These are phyloP conservation scores for Helostoma temminkii DNA, from an alignment of 2,797 vertebrate genomes.

Conservation along the genomic window DNA sequence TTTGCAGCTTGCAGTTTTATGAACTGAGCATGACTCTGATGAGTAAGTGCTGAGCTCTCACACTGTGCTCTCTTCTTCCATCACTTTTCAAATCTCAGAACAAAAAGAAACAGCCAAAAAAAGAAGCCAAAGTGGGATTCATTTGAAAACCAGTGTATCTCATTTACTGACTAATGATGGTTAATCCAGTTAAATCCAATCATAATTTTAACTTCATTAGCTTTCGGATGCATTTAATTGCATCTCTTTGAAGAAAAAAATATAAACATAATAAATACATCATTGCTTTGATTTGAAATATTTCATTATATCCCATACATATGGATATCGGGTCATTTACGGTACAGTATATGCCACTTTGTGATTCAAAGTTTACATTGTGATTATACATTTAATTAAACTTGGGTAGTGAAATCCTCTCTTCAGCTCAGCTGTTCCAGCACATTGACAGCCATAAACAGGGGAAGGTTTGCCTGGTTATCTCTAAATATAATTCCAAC, in stretches of 20 bases:
- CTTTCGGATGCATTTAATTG: too few relatives aligned
- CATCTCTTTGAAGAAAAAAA: background rate
- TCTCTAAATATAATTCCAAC: background rate
- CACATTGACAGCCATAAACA: background rate
- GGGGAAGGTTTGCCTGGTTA: background rate
- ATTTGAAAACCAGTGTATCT: slow-evolving; percentile 6
- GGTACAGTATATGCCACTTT: background rate
- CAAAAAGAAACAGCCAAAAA: slow-evolving; percentile 46
- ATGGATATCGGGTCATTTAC: background rate
- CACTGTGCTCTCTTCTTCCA: slow-evolving; percentile 38
- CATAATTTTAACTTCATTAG: too few relatives aligned
- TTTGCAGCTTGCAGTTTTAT: slow-evolving; percentile 66
- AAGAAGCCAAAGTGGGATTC: too few relatives aligned
- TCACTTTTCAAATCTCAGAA: slow-evolving; percentile 35
- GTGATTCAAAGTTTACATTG: slow-evolving; percentile 13
- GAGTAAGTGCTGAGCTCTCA: slow-evolving; percentile 38
- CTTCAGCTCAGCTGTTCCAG: too few relatives aligned
- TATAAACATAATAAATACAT: slow-evolving; percentile 7
- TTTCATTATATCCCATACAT: slow-evolving; percentile 19
- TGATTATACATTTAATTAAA: slow-evolving; percentile 26
- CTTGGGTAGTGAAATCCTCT: too few relatives aligned
- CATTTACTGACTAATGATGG: too few relatives aligned
- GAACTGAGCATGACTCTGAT: slow-evolving; percentile 62
- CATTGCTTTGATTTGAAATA: slow-evolving; percentile 40
- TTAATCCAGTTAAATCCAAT: too few relatives aligned